Base-by-base conservation (phyloP, 1,140 invertebrate genomes). In the Holcopasites calliopsidis region DNA sequence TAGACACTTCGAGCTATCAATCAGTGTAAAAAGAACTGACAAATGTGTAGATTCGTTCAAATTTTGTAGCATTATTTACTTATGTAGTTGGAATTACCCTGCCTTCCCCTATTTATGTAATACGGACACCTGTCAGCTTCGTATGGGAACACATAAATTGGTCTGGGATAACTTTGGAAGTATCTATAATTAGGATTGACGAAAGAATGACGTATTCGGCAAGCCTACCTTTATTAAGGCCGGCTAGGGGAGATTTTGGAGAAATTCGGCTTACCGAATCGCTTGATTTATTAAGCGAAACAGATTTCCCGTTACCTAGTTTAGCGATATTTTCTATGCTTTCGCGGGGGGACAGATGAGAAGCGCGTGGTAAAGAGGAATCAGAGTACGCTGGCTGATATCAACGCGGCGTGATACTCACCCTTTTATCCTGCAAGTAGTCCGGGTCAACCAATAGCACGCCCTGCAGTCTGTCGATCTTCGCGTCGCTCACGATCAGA, bases 371-470 rank as follows among this genome's bases (percentile, higher is more conserved):
- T 47, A 47, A 47, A 47, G n/a, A 47, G 44, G 44, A 47, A 47
- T 47, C 44, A n/a, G n/a, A n/a, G 44, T 47, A n/a, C 44, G 16
- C 16, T 47, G n/a, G n/a, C 44, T 47, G 44, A 47, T 13, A 47
- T 18, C 16, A 47, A 47, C 44, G 44, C n/a, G n/a, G 10, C 23
- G 1, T 2, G 16, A 60, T 18, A 83, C 80, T 90, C 91, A 93
- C 93, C 87, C 96, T 96, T 85, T 94, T 95, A 81, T 94, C 94
- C 66, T 94, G 93, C 16, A 96, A 87, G 82, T 94, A 94, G 18
- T 96, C 96, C 0, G 95, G 94, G 84, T 97, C 96, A 1, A 97
- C 94, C 64, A 96, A 92, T 3, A 97, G 91, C 8, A 97, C 96
- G 47, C 96, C 96, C 77, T 96, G 95, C 31, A 97, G 93, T 77